These are phyloP conservation scores for Sebastes nivosus DNA, from an alignment of 2,797 vertebrate species.

Conservation along the genomic window DNA sequence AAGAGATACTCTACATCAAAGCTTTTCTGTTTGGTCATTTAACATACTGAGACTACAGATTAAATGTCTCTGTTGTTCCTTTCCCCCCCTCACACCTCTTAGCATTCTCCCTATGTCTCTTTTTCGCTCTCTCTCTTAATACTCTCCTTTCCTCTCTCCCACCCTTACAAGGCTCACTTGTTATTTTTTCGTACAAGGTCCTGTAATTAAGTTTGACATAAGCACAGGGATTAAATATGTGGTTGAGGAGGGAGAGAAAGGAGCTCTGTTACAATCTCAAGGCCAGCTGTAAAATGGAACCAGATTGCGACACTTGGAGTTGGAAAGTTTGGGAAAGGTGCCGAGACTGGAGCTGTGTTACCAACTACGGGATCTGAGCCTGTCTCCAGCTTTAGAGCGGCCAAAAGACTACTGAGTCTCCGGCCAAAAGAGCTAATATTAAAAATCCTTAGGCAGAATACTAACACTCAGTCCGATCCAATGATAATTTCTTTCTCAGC, in stretches of 20 bases:
- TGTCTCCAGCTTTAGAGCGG: slow-evolving; percentile 66
- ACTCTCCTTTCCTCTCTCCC: slow-evolving; percentile 72
- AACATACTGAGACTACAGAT: slow-evolving; percentile 56
- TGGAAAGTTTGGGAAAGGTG: slow-evolving; percentile 85
- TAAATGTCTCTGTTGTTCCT: slow-evolving; percentile 69
- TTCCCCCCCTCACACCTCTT: slow-evolving; percentile 62
- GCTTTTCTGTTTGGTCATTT: slow-evolving; percentile 55
- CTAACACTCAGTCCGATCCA: slow-evolving; percentile 71
- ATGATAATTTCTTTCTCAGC: slow-evolving; percentile 69
- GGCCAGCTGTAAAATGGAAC: slow-evolving; percentile 90
- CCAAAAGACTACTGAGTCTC: slow-evolving; percentile 63
- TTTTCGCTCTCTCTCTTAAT: slow-evolving; percentile 67
- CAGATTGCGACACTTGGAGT: slow-evolving; percentile 88
- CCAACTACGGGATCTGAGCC: slow-evolving; percentile 66
- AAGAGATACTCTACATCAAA: slow-evolving; percentile 32
- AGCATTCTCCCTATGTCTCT: slow-evolving; percentile 66
- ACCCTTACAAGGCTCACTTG: slow-evolving; percentile 88
- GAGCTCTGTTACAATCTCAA: slow-evolving; percentile 91
- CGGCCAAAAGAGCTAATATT: slow-evolving; percentile 75
- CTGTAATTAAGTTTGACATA: slow-evolving; percentile 99
- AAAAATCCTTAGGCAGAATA: slow-evolving; percentile 76
- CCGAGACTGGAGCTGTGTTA: slow-evolving; percentile 78
- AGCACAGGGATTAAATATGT: slow-evolving; percentile 99
- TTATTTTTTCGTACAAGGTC: slow-evolving; percentile 98
- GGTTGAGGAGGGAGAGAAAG: slow-evolving; percentile 92